phyloP scores from a whole-genome alignment of 1,140 invertebrate species.

The Drosophila hydei region DNA sequence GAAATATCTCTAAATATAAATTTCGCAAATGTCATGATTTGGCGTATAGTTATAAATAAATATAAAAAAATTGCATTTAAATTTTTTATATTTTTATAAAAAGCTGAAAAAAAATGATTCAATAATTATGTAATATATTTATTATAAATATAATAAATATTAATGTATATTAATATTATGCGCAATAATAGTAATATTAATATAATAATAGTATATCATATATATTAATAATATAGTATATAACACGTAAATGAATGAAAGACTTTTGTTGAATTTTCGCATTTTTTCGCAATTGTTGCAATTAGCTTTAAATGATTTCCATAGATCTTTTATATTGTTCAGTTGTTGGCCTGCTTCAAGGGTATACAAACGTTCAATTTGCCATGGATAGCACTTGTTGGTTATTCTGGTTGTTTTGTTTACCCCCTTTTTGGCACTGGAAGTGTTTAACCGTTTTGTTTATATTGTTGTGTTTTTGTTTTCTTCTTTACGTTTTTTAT shows the following conservation, averaged over 20 bases:
- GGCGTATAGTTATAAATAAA: not conserved
- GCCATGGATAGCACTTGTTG: constrained; percentile 62
- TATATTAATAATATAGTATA: too few relatives aligned
- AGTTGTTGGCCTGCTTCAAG: constrained; percentile 23
- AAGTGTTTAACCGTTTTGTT: constrained; percentile 45
- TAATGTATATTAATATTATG: too few relatives aligned
- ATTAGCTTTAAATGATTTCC: constrained; percentile 10
- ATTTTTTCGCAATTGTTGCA: not conserved
- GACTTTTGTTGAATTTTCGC: too few relatives aligned
- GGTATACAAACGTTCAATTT: constrained; percentile 55
- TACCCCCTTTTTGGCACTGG: constrained; percentile 58
- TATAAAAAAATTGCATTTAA: too few relatives aligned
- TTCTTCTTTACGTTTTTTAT: constrained; percentile 23
- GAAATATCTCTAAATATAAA: not conserved
- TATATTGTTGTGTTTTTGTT: constrained; percentile 35
- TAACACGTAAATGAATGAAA: too few relatives aligned
- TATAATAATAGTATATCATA: too few relatives aligned
- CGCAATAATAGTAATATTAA: too few relatives aligned
- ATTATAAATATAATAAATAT: too few relatives aligned
- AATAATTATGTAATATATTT: too few relatives aligned
- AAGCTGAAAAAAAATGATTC: too few relatives aligned
- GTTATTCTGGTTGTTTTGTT: constrained; percentile 58
- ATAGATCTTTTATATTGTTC: constrained; percentile 10
- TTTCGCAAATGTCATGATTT: not conserved
- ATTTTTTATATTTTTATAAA: too few relatives aligned